Evolutionary conservation across 2,797 vertebrate species (phyloP), one percentile per base, ranked within the genome.

Genomic region (Karalla daura): DNA sequence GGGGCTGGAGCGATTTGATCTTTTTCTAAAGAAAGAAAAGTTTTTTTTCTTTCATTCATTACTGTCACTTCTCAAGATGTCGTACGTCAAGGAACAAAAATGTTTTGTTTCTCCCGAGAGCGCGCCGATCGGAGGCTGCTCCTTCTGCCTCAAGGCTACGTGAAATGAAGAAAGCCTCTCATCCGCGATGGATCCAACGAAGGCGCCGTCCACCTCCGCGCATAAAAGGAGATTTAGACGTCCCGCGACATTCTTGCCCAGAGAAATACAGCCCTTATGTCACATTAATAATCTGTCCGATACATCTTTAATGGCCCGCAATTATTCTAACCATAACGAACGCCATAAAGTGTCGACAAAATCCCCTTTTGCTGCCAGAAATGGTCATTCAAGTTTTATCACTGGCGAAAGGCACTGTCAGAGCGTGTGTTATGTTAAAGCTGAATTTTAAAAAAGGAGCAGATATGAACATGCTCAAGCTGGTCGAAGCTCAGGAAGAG

Each of bases 151-250:
- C 25, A 55, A 28, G 25, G 32, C 62, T 45, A 30, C 55, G 13
- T 43, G 25, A 4, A 11, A 15, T 14, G 4, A 60, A 32, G 39
- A 36, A n/a, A 49, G 25, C 41, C 7, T 24, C 11, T 61, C 28
- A 36, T 53, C 13, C 40, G 4, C 36, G 30, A 62, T 62, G 40
- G 58, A 47, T 41, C 11, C 39, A 63, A 30, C 40, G 58, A 62
- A 66, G 45, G 46, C 0, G 44, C 24, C 4, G 13, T 39, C 15
- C 46, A 32, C 28, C 47, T 43, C 9, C 21, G n/a, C 7, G 1
- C 40, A 49, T 77, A 46, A 58, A 77, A 56, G 2, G 2, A 65
- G 66, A 60, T 60, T 65, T 49, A 69, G 7, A 17, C 4, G 51
- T 12, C 2, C 32, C 21, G 0, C 32, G 13, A 15, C 25, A 12